phyloP scores from a whole-genome alignment of 2,888 invertebrate species.

The Amiota minor region DNA sequence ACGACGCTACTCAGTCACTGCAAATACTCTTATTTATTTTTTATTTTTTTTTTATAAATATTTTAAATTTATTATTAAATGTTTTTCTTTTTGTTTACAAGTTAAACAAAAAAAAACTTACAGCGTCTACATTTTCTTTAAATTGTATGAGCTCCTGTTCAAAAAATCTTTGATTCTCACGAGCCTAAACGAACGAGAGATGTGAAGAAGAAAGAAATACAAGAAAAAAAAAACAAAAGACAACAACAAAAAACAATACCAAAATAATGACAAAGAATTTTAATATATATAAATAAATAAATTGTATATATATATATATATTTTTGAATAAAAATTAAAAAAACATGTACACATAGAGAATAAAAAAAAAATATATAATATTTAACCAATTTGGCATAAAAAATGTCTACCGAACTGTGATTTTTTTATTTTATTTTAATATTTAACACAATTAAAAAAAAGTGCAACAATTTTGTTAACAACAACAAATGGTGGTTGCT shows the following conservation, averaged over 20 bases:
- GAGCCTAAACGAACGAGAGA: constrained; percentile 60
- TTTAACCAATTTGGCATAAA: constrained; percentile 46
- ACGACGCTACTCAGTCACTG: constrained; percentile 63
- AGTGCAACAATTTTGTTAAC: constrained; percentile 10
- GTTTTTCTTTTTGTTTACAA: constrained; percentile 26
- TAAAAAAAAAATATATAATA: neutral
- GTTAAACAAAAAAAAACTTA: constrained; percentile 55
- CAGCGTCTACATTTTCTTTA: constrained; percentile 68
- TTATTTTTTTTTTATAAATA: constrained; percentile 27
- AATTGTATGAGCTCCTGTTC: constrained; percentile 70
- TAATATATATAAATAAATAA: constrained; percentile 40
- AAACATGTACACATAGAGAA: neutral
- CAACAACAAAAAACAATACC: constrained; percentile 14
- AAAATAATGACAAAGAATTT: constrained; percentile 41
- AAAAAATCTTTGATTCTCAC: constrained; percentile 67
- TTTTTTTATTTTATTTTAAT: constrained; percentile 39
- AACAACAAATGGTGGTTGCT: neutral
- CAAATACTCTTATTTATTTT: constrained; percentile 58
- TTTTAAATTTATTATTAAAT: neutral
- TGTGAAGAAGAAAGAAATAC: constrained; percentile 57
- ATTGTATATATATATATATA: no score
- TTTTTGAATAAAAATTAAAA: neutral
- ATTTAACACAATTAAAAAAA: constrained; percentile 10
- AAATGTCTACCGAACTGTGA: constrained; percentile 70
- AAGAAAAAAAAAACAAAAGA: constrained; percentile 56